Evolutionary conservation across 2,113 vertebrate genomes (phyloP), one percentile per base, ranked within the genome.

Genomic region (Helogale parvula): DNA sequence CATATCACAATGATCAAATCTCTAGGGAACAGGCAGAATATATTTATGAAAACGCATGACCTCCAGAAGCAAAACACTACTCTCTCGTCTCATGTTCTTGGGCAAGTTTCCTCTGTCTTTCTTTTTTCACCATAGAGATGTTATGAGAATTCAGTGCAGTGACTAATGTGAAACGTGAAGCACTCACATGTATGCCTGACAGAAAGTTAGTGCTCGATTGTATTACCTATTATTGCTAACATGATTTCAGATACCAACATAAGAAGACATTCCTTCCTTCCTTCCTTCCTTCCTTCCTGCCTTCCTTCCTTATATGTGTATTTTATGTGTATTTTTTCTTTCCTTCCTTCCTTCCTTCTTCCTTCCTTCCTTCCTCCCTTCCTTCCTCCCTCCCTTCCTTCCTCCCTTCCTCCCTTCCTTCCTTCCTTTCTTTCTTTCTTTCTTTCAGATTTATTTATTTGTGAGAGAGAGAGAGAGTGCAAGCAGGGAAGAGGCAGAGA

Each of bases 331-430:
- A 47, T 47, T 8, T 17, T 60, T 23, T 8, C 19, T 29, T 65
- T 13, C 38, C 38, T 23, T 8, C 57, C 19, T 14, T 2, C 63
- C 27, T 65, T 3, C 3, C 27, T 27, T 3, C 63, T 65, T 11
- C 19, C 63, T 65, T 63, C 7, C 10, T 63, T 27, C 17, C 15
- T 52, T 52, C 50, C 47, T 50, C 7, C 47, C 50, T 50, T 50
- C 10, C 50, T 50, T 52, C 0, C 3, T 15, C 41, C 5, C 63
- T 65, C 13, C 5, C 10, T 60, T 23, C 38, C 41, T 41, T 6
- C 5, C 41, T 41, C 5, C 5, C 41, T 41, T 6, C 5, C 2
- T 54, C 15, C 1, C 0, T 54, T 11, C 1, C 5, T 54, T 3
- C 2, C 21, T 60, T 23, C 2, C 57, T 60, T 60, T 3, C 57